A percentile compares a stretch with the other conserved stretches of the same genome.
phyloP scores from a whole-genome alignment of 1,140 invertebrate genomes.

The Leptonema lineaticorne region DNA sequence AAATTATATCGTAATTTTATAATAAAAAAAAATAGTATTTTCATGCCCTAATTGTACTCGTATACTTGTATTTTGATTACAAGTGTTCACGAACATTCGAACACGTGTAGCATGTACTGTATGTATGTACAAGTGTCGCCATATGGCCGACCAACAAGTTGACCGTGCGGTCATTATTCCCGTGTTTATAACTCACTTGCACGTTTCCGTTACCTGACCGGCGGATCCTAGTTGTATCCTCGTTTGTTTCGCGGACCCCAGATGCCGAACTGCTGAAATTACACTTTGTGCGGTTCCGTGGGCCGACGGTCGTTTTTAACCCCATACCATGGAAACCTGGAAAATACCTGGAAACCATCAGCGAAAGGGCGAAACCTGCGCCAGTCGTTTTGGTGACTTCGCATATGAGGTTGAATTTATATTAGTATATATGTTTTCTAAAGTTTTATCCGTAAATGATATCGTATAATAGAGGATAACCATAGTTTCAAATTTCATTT shows the following conservation, averaged over 20 bases:
- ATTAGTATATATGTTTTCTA: too few species aligned
- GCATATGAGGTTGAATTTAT: too few species aligned
- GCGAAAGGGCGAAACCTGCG: too few species aligned
- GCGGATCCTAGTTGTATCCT: slow-evolving; percentile 23
- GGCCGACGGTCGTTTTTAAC: slow-evolving; percentile 21
- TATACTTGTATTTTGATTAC: neutral
- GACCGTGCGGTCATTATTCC: slow-evolving; percentile 26
- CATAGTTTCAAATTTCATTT: too few species aligned
- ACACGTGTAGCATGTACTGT: slow-evolving; percentile 8
- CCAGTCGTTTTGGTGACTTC: too few species aligned
- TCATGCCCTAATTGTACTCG: neutral
- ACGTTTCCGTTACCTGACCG: neutral
- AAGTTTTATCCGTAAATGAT: too few species aligned
- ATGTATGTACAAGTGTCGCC: neutral
- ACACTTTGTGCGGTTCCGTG: slow-evolving; percentile 17
- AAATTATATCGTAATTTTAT: too few species aligned
- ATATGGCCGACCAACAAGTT: slow-evolving; percentile 27
- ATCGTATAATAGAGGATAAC: too few species aligned
- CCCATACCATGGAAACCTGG: neutral
- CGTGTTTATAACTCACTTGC: slow-evolving; percentile 32
- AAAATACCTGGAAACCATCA: too few species aligned
- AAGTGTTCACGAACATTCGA: neutral
- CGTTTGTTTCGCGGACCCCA: slow-evolving; percentile 19
- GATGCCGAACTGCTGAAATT: slow-evolving; percentile 23
- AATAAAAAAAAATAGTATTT: too few species aligned